These are phyloP conservation scores for Rostratula benghalensis DNA, from an alignment of 2,113 vertebrate genomes.

Conservation along the genomic window DNA sequence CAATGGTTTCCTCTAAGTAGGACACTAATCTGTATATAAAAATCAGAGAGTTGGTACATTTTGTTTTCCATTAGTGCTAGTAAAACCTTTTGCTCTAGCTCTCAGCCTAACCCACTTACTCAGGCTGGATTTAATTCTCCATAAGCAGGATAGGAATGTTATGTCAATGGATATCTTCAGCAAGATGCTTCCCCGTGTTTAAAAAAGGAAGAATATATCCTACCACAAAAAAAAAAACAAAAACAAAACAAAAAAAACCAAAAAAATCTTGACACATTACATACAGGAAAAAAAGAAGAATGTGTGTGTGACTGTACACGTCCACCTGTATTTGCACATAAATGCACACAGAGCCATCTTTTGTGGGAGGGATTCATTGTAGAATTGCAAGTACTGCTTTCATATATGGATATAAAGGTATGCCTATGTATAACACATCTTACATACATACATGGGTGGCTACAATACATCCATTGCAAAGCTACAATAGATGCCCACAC, in stretches of 20 bases:
- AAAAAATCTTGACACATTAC: background rate
- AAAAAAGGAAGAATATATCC: background rate
- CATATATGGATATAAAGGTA: accelerated
- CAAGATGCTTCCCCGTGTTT: background rate
- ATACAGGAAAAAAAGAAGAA: background rate
- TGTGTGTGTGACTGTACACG: accelerated
- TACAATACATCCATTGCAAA: accelerated
- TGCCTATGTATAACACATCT: accelerated
- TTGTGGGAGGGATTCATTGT: background rate
- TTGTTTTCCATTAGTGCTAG: background rate
- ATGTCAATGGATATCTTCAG: background rate
- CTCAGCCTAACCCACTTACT: background rate
- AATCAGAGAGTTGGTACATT: background rate
- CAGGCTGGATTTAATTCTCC: background rate
- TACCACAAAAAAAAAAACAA: background rate
- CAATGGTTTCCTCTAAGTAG: background rate
- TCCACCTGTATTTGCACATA: background rate
- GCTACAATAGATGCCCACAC: background rate
- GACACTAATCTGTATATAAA: background rate
- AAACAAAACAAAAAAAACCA: too few relatives aligned
- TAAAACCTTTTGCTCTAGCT: background rate
- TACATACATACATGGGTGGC: accelerated
- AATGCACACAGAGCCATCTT: background rate
- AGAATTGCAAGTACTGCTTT: background rate
- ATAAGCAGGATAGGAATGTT: background rate